Base-by-base conservation (phyloP, 2,888 invertebrate species). In the Melieria omissa region DNA sequence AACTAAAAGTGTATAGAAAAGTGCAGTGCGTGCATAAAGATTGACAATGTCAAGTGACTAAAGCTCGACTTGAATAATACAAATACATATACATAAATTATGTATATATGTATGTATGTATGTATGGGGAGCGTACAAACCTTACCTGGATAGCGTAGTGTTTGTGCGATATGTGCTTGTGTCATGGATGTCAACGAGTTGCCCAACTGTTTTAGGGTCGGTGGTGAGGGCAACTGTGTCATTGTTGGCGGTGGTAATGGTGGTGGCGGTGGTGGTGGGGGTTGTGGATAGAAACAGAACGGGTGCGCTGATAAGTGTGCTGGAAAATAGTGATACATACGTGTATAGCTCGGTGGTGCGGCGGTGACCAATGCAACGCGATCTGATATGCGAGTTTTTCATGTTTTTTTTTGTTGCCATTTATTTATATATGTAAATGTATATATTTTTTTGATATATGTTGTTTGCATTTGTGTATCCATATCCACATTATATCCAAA, bases 291-390 rank as follows among this genome's bases (percentile, higher is more conserved):
- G 82, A 86, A 87, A 81, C 86, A 87, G 80, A 86, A 86, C 82
- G 88, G 88, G 81, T 88, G 88, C 83, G 88, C 86, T 82, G 88
- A 87, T 86, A 88, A 87, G 81, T 88, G 88, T 85, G 87, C 87
- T 84, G 88, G 88, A 86, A 89, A 90, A 88, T 89, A 90, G 86
- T 90, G 90, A 85, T 89, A 89, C 87, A 89, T 88, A 85, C 90
- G 89, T 84, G 89, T 89, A 87, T 90, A 90, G 85, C 89, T 90
- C 78, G 90, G 90, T 79, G 90, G 90, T 80, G 90, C 88, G 78
- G 90, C 88, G 76, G 89, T 89, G 78, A 90, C 90, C 82, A 91
- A 87, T 79, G 91, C 91, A 83, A 91, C 89, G 79, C 90, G 90
- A 90, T 92, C 91, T 92, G 70, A 29, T 29, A 3, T 29, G 29